Base-by-base conservation (phyloP, 2,888 invertebrate species). In the Scaptomyza flava region DNA sequence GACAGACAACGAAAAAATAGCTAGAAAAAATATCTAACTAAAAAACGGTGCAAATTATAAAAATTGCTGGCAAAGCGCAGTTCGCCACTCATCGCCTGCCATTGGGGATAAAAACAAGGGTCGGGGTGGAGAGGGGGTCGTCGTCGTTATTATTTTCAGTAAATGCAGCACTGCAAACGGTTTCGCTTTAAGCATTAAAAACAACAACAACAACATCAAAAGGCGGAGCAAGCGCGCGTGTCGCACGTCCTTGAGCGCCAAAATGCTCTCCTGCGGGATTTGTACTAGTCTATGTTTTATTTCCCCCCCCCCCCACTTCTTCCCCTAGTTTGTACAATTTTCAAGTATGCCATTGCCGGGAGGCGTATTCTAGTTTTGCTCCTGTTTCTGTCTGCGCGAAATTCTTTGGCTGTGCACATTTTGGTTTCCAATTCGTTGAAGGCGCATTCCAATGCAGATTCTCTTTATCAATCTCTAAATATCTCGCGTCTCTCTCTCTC, bases 51-150 rank as follows among this genome's bases (percentile, higher is more conserved):
- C 78, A 84, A 84, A 88, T 84, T 88, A 88, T 80, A 84, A 88
- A 86, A 88, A 82, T 68, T 86, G 88, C 86, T 88, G 79, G 84
- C 89, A 83, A 88, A 86, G 83, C 89, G 75, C 81, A 71, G 80
- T 41, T 57, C 74, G 58, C 63, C 74, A 73, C 74, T 75, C 74
- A 75, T 53, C 74, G 74, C 74, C 46, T 42, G 63, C 14, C 74
- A 51, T 64, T 63, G 68, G 74, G 60, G 34, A 46, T 30, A 34
- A 2, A 17, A 17, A 7, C 36, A n/a, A 9, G 20, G 43, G 56
- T 17, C 17, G 77, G n/a, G n/a, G n/a, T 23, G 46, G 72, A 72
- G 33, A 8, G 9, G 9, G 48, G 47, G 14, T 27, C n/a, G 14
- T 9, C 2, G 17, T 17, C 17, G 11, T 2, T 8, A 14, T 38